These are phyloP conservation scores for Ariopsis seemanni DNA, from an alignment of 2,113 vertebrate species.

Conservation along the genomic window DNA sequence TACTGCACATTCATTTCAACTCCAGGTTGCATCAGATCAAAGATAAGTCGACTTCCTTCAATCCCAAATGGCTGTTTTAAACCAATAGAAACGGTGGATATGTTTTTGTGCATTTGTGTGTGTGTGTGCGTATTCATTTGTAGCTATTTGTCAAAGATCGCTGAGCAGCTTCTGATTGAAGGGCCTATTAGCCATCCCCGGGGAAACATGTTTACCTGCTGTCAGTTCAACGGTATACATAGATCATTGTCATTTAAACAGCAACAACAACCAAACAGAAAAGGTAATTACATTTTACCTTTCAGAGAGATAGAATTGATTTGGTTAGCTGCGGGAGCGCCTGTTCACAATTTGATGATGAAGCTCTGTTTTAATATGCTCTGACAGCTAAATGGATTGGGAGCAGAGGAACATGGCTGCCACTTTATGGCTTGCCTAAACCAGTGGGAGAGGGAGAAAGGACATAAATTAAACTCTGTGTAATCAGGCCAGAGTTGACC, in stretches of 20 bases:
- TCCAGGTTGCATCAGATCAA: constrained; percentile 49
- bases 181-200: constrained; percentile 48
- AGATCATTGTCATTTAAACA: constrained; percentile 62
- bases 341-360: constrained; percentile 56
- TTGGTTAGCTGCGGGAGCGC: constrained; percentile 50
- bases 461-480: constrained; percentile 41
- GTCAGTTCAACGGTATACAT: constrained; percentile 53
- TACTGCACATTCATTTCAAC: constrained; percentile 42
- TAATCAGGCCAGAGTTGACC: constrained; percentile 46
- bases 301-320: constrained; percentile 56
- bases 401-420: constrained; percentile 44
- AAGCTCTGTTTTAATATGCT: constrained; percentile 54
- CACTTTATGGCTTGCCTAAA: constrained; percentile 41
- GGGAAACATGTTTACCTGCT: constrained; percentile 59
- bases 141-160: constrained; percentile 42
- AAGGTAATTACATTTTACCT: constrained; percentile 61
- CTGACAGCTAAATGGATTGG: constrained; percentile 58
- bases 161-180: constrained; percentile 49
- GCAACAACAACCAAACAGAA: constrained; percentile 60
- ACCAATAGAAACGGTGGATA: constrained; percentile 24
- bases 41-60: constrained; percentile 33
- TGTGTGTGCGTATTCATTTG: constrained; percentile 22
- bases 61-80: constrained; percentile 21
- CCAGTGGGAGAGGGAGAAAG: constrained; percentile 21
- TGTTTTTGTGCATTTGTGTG: constrained; percentile 12